A percentile compares a stretch with the other conserved stretches of the same genome.
Evolutionary conservation across 2,797 vertebrate species (phyloP).

Genomic region (Bovichtus variegatus): DNA sequence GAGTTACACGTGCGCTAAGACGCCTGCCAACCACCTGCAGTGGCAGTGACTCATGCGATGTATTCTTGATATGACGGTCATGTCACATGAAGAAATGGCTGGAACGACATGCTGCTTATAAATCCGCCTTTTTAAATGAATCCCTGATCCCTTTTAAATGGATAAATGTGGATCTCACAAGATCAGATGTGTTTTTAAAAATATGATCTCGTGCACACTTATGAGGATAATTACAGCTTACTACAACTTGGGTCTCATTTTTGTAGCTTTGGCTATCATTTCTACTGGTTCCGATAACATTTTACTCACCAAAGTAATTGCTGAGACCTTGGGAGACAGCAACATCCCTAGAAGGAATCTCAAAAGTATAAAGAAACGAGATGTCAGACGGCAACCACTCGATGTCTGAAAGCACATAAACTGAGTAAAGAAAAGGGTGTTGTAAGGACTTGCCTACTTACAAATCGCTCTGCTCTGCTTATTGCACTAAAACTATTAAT

Average conservation of each 20-base stretch:
- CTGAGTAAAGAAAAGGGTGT: background rate
- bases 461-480: background rate
- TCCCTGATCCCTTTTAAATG: background rate
- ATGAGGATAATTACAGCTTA: background rate
- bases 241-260: background rate
- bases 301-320: background rate
- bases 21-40: slow-evolving; percentile 58
- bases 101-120: background rate
- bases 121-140: background rate
- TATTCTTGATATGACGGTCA: slow-evolving; percentile 31
- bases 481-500: background rate
- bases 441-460: background rate
- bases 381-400: background rate
- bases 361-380: background rate
- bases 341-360: background rate
- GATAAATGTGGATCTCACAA: background rate
- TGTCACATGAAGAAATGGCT: slow-evolving; percentile 14
- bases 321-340: background rate
- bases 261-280: background rate
- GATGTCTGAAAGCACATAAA: background rate
- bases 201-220: background rate
- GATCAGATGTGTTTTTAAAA: background rate
- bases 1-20: slow-evolving; percentile 14
- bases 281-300: background rate
- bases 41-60: slow-evolving; percentile 45